Evolutionary conservation across 2,888 invertebrate species (phyloP).

Genomic region (Dascillus cervinus): DNA sequence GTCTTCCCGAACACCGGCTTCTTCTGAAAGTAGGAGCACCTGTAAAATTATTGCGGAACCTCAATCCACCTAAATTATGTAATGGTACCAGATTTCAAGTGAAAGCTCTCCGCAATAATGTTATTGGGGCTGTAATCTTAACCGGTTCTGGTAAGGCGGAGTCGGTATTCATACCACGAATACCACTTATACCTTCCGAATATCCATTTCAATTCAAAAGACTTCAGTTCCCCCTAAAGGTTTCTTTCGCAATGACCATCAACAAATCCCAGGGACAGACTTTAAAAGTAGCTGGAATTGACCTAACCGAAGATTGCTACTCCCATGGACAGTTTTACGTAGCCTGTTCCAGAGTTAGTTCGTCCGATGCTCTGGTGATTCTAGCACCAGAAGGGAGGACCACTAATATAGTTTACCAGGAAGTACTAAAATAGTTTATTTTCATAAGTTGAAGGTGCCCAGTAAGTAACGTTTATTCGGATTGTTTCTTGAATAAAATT

Average conservation of each 20-base stretch:
- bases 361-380: neutral
- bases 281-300: constrained; percentile 3
- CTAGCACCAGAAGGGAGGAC: neutral
- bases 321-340: constrained; percentile 29
- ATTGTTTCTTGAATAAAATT: no score
- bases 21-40: constrained; percentile 24
- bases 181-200: constrained; percentile 31
- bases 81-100: constrained; percentile 20
- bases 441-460: no score
- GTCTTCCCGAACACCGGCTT: constrained; percentile 21
- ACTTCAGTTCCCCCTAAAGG: constrained; percentile 25
- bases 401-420: neutral
- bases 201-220: constrained; percentile 23
- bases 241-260: constrained; percentile 30
- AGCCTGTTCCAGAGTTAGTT: constrained; percentile 23
- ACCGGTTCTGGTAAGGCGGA: constrained; percentile 18
- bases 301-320: constrained; percentile 4
- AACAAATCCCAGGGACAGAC: constrained; percentile 27
- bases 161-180: constrained; percentile 27
- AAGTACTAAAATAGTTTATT: no score
- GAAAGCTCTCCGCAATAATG: constrained; percentile 14
- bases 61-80: constrained; percentile 27
- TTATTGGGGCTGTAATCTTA: constrained; percentile 15
- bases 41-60: constrained; percentile 30
- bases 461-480: no score